These are phyloP conservation scores for Hyperoplus immaculatus DNA, from an alignment of 2,797 vertebrate genomes.

Conservation along the genomic window DNA sequence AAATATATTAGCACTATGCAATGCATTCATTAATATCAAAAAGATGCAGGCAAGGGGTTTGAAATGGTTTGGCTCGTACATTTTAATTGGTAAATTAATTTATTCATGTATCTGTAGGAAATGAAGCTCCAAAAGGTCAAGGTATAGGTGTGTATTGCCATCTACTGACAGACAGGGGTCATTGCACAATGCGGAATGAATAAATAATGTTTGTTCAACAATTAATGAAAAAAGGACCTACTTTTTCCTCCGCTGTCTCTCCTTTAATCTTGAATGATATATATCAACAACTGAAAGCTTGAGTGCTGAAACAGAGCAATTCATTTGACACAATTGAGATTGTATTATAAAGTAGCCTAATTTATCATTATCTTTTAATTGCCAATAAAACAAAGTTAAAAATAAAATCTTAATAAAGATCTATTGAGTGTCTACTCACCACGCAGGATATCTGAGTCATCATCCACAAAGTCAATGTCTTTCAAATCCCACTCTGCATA, in stretches of 20 bases:
- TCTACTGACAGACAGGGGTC: slow-evolving; percentile 58
- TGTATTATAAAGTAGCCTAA: not conserved
- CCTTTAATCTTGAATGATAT: slow-evolving; percentile 97
- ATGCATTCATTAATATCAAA: slow-evolving; percentile 35
- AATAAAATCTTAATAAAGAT: not conserved
- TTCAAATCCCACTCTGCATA: slow-evolving; percentile 99
- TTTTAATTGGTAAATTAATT: slow-evolving; percentile 45
- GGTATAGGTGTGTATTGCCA: slow-evolving; percentile 50
- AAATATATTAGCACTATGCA: slow-evolving; percentile 41
- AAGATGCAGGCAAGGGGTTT: slow-evolving; percentile 12
- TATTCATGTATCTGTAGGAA: slow-evolving; percentile 14
- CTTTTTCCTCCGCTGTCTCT: slow-evolving; percentile 97
- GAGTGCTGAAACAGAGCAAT: slow-evolving; percentile 87
- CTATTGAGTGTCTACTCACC: slow-evolving; percentile 82
- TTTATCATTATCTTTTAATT: not conserved
- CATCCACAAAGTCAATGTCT: slow-evolving; percentile 99
- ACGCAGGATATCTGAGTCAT: slow-evolving; percentile 97
- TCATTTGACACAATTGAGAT: not conserved
- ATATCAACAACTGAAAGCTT: slow-evolving; percentile 99
- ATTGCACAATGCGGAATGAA: slow-evolving; percentile 39
- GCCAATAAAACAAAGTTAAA: not conserved
- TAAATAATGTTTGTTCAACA: not conserved
- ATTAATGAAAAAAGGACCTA: slow-evolving; percentile 81
- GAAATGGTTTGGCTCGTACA: slow-evolving; percentile 23
- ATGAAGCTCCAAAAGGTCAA: not conserved